Conservation (phyloP, 1,140 invertebrate species). For the Cheumatopsyche charites region DNA sequence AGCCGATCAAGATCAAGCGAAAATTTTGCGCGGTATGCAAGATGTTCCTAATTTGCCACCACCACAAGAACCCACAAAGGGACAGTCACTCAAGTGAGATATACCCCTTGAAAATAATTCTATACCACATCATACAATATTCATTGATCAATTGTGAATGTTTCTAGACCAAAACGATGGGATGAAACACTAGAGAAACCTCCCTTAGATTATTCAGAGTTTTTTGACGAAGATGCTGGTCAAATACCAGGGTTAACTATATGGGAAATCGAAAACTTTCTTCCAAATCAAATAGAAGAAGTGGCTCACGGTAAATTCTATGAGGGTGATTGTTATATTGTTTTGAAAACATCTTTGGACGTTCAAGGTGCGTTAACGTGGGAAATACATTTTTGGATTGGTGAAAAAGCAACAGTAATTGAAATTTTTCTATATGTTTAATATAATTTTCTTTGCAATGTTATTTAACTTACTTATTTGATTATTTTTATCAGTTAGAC, state of each 20-base stretch:
- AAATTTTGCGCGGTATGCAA: conserved; percentile 97
- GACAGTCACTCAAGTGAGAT: conserved; percentile 72
- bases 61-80: conserved; percentile 57
- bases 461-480: conserved; percentile 3
- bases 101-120: no score
- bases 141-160: conserved; percentile 45
- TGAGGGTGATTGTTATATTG: conserved; percentile 98
- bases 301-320: conserved; percentile 97
- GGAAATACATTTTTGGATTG: conserved; percentile 99
- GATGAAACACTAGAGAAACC: conserved; percentile 95
- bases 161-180: conserved; percentile 83
- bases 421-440: background rate
- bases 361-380: conserved; percentile 86
- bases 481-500: conserved; percentile 72
- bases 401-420: conserved; percentile 89
- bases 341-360: conserved; percentile 90
- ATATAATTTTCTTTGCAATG: conserved; percentile 17
- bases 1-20: conserved; percentile 90
- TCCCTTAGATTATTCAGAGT: conserved; percentile 97
- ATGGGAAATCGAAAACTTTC: conserved; percentile 99
- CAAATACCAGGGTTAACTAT: conserved; percentile 86
- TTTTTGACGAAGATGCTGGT: conserved; percentile 97
- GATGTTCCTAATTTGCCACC: conserved; percentile 87
- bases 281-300: conserved; percentile 92
- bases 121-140: no score